phyloP scores from a whole-genome alignment of 2,888 invertebrate genomes.

The Drosophila anomalipes region DNA sequence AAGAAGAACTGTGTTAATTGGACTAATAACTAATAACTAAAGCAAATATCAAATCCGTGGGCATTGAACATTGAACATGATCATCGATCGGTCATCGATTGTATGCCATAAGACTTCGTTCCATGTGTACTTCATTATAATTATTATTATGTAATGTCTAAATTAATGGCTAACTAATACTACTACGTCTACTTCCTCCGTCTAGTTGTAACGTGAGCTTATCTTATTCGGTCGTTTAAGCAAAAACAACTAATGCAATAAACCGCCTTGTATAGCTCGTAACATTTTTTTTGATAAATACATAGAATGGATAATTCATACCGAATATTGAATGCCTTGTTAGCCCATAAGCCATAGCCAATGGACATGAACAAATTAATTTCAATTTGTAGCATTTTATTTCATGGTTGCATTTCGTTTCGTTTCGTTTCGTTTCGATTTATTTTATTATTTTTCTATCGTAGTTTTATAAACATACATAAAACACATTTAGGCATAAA shows the following conservation, averaged over 20 bases:
- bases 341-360: conserved; percentile 31
- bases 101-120: conserved; percentile 68
- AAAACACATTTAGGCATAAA: neutral
- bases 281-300: conserved; percentile 24
- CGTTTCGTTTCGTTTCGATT: neutral
- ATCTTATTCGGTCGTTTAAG: conserved; percentile 1
- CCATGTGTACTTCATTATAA: conserved; percentile 61
- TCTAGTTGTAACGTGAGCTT: conserved; percentile 17
- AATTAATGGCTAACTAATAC: conserved; percentile 8
- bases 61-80: conserved; percentile 15
- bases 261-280: conserved; percentile 41
- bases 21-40: conserved; percentile 15
- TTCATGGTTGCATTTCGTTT: neutral
- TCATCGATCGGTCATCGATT: conserved; percentile 1
- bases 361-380: conserved; percentile 28
- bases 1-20: conserved; percentile 39
- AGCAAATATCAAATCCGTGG: conserved; percentile 9
- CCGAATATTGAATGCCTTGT: conserved; percentile 11
- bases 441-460: neutral
- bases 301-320: conserved; percentile 1
- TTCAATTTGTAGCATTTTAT: conserved; percentile 4
- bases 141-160: neutral
- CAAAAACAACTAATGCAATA: conserved; percentile 36
- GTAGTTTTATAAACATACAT: conserved; percentile 8
- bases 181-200: conserved; percentile 30